Percentiles rank a stretch among this genome's conserved stretches.
These are phyloP conservation scores for Dichetophora obliterata DNA, from an alignment of 2,888 invertebrate genomes.

Conservation along the genomic window DNA sequence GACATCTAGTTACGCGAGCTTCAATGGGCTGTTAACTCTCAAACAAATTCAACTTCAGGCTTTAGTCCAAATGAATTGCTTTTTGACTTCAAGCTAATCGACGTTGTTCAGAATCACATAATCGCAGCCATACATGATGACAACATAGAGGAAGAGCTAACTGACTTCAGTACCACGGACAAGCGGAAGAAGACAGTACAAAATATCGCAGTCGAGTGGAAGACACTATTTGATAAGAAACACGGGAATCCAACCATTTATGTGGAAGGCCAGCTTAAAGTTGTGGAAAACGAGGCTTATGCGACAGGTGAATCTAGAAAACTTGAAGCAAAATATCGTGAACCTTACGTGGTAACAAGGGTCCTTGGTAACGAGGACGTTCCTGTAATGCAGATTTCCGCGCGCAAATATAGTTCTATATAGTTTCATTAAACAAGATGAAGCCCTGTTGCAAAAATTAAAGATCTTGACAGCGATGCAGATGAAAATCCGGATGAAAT, in stretches of 20 bases:
- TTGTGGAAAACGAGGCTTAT: conserved; percentile 40
- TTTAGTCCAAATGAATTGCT: conserved; percentile 48
- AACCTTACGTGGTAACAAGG: conserved; percentile 41
- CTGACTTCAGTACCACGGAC: not conserved
- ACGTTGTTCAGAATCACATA: conserved; percentile 37
- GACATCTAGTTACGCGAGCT: conserved; percentile 41
- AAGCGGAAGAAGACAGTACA: conserved; percentile 28
- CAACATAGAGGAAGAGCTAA: conserved; percentile 24
- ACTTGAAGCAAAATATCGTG: conserved; percentile 42
- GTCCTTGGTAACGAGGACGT: conserved; percentile 40
- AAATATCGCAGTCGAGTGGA: conserved; percentile 42
- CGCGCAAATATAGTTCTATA: too few species aligned
- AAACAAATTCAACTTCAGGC: conserved; percentile 39
- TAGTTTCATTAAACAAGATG: too few species aligned
- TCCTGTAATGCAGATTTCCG: too few species aligned
- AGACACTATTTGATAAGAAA: conserved; percentile 38
- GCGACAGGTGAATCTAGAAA: conserved; percentile 47
- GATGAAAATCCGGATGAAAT: too few species aligned
- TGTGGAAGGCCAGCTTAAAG: conserved; percentile 33
- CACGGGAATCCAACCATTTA: conserved; percentile 35
- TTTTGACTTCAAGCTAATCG: conserved; percentile 42
- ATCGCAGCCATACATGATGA: conserved; percentile 41
- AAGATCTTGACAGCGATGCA: too few species aligned
- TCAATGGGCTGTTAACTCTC: conserved; percentile 46
- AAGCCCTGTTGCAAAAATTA: too few species aligned